Evolutionary conservation across 2,113 vertebrate genomes (phyloP).

Genomic region (Rhynchomys soricoides): DNA sequence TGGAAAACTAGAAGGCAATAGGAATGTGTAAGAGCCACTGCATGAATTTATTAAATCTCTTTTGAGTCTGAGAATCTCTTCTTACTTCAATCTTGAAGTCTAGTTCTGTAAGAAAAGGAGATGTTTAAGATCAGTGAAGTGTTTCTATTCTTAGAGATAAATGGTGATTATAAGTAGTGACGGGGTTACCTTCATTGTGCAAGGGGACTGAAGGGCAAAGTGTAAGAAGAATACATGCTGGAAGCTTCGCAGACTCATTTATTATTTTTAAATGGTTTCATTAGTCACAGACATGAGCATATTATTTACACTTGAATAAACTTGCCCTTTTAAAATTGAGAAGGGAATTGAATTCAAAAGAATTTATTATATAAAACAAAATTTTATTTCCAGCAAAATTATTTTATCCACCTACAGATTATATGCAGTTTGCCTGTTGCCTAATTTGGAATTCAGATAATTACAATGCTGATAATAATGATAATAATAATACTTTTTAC

Average conservation of each 20-base stretch:
- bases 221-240: constrained; percentile 53
- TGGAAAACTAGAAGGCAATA: background rate
- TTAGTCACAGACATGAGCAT: constrained; percentile 79
- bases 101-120: background rate
- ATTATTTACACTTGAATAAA: constrained; percentile 81
- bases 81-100: background rate
- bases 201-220: constrained; percentile 73
- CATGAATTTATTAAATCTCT: background rate
- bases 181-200: constrained; percentile 54
- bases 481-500: constrained; percentile 71
- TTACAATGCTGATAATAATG: constrained; percentile 60
- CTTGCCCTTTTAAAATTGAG: constrained; percentile 75
- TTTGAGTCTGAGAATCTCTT: background rate
- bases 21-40: background rate
- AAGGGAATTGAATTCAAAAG: constrained; percentile 72
- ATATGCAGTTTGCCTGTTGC: constrained; percentile 57
- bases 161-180: constrained; percentile 42
- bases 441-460: constrained; percentile 77
- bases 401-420: constrained; percentile 68
- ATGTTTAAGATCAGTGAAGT: constrained; percentile 7
- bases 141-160: constrained; percentile 66
- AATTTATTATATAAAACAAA: constrained; percentile 68
- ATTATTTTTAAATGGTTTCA: constrained; percentile 79
- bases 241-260: constrained; percentile 69
- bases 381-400: constrained; percentile 65